These are phyloP conservation scores for Oceanodroma tethys DNA, from an alignment of 2,113 vertebrate species.

Conservation along the genomic window DNA sequence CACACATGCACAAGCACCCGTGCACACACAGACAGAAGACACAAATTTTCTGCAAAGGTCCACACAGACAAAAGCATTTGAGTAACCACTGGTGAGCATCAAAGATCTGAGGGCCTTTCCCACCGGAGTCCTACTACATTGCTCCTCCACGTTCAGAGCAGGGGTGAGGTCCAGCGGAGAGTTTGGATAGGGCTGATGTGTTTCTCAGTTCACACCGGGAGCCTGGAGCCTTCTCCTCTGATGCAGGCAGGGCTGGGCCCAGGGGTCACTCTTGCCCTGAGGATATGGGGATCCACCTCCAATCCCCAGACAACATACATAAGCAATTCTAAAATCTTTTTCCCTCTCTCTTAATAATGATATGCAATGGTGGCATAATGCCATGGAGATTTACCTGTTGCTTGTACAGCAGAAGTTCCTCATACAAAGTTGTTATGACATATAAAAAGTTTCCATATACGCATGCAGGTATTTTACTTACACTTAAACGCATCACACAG, in stretches of 20 bases:
- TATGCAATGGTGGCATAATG: neutral
- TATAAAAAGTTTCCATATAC: neutral
- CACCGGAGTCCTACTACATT: fast-evolving
- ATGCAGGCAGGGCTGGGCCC: neutral
- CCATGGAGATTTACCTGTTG: neutral
- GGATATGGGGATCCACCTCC: neutral
- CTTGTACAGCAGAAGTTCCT: neutral
- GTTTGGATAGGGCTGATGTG: neutral
- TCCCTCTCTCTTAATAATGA: neutral
- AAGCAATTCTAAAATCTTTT: neutral
- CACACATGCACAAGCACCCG: neutral
- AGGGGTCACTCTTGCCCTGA: neutral
- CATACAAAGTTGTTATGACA: neutral
- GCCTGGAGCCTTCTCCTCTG: neutral
- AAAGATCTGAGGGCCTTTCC: neutral
- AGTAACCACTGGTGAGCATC: fast-evolving
- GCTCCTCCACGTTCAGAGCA: neutral
- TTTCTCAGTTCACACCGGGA: neutral
- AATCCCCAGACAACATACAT: neutral
- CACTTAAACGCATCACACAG: neutral
- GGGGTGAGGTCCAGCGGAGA: neutral
- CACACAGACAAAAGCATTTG: neutral
- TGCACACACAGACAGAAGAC: neutral
- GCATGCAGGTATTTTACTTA: neutral
- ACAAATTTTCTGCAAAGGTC: neutral